Evolutionary conservation across 2,888 invertebrate species (phyloP), one percentile per base, ranked within the genome.

Genomic region (Aspidapion aeneum): DNA sequence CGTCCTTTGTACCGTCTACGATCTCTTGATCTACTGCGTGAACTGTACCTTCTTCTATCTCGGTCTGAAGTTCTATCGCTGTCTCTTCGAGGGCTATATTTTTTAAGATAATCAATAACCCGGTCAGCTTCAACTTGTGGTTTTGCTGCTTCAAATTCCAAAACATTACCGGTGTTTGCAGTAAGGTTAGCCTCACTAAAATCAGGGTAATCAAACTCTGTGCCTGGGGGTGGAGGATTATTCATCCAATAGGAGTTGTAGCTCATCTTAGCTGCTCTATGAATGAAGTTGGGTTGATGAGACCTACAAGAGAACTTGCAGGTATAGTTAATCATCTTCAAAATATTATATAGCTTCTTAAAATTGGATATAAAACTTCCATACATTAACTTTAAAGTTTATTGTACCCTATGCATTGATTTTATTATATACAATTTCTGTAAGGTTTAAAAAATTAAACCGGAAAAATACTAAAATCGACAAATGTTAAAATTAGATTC

Each of bases 281-380:
- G 71, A 70, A 67, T 67, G 66, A 64, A 68, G 66, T 67, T 65
- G 64, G 68, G 67, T 35, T 35, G 73, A 74, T 70, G 74, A 70
- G 72, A 79, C 80, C 81, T 81, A 81, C 79, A 80, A 81, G 78
- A 81, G 81, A 81, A 80, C 81, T 81, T 80, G 79, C 79, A 80
- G 79, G 79, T 80, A 80, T 80, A 81, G 52, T 52, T 9, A 52
- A 9, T 7, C 17, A n/a, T 52, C 19, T 52, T 52, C 5, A n/a
- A 35, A 35, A 35, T 12, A 35, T 35, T 3, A 7, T 7, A 35
- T 35, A 12, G 35, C 35, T 35, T 35, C 35, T 7, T 35, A 35
- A 35, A 7, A 12, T 12, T 35, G 35, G 35, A 35, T 35, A 35
- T 35, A 35, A 35, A 7, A 35, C 35, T 35, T 7, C 35, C 35